Evolutionary conservation across 2,888 invertebrate genomes (phyloP), one percentile per base, ranked within the genome.

Genomic region (Amphipyra berbera): DNA sequence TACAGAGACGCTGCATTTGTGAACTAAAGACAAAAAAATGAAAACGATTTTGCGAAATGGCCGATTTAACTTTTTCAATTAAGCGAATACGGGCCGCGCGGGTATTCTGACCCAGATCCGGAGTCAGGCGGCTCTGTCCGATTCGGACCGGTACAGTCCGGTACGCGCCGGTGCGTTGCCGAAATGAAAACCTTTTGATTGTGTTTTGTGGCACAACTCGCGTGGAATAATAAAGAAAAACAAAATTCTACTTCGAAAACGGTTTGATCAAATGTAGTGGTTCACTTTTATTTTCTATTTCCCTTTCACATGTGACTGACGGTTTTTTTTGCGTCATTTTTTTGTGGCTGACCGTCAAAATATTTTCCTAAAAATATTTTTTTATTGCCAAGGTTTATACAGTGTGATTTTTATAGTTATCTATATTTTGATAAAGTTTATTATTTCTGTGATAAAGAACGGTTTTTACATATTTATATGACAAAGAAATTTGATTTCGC

Each of bases 61-160:
- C 78, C 88, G 89, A 90, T 91, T 91, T 89, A 93, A 93, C 93
- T 93, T 92, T 92, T 92, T 91, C 90, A 91, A 92, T 91, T 90
- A 91, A 90, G 83, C 68, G 78, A 76, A 61, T 86, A 82, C 85
- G 79, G 79, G 76, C 73, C 77, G 81, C 76, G 81, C 74, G 82
- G 84, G 81, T 83, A 78, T 86, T 85, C 85, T 85, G 88, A 88
- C 88, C 88, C 77, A 88, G 80, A 85, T 86, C 82, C 79, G 77
- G 81, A 69, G 64, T 70, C 74, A 76, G 72, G 61, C 74, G 68
- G 78, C 60, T 73, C 75, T 77, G 77, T 79, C 73, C 76, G 71
- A 76, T 69, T 69, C 79, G 71, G 75, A 77, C 73, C 78, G 81
- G 78, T 72, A 76, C 76, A 69, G 73, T 70, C 80, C 79, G 81